Percentiles rank a stretch among this genome's conserved stretches.
These are phyloP conservation scores for Wasmannia auropunctata DNA, from an alignment of 1,140 invertebrate species.

Conservation along the genomic window DNA sequence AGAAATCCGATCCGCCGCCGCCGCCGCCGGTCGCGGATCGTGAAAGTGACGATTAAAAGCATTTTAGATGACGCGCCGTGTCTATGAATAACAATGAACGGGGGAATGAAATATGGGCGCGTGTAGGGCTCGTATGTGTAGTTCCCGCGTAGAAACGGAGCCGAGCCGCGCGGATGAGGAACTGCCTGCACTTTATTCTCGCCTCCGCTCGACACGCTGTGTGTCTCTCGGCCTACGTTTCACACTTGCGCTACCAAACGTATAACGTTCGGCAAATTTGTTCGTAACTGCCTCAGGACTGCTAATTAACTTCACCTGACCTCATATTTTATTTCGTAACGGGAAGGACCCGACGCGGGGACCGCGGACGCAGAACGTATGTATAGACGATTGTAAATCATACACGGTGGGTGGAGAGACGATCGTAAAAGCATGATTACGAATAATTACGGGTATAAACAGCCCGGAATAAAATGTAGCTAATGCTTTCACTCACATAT, in stretches of 20 bases:
- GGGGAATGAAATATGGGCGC: neutral
- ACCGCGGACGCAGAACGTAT: neutral
- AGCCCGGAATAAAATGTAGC: neutral
- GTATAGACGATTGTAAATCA: neutral
- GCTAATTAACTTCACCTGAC: neutral
- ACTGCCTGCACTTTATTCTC: neutral
- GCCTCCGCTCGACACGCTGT: neutral
- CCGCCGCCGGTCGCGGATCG: neutral
- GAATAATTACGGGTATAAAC: neutral
- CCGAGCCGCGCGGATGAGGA: neutral
- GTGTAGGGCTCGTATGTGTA: neutral
- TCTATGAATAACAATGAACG: constrained; percentile 27
- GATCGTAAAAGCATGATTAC: neutral
- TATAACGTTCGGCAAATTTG: neutral
- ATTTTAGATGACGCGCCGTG: neutral
- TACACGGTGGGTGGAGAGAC: neutral
- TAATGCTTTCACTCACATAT: neutral
- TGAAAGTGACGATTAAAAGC: constrained; percentile 15
- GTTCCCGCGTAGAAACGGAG: neutral
- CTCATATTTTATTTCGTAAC: neutral
- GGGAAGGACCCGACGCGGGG: neutral
- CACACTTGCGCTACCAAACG: neutral
- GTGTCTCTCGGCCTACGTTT: neutral
- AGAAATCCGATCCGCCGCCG: neutral
- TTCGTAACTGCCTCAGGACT: neutral